These are phyloP conservation scores for Sorex araneus DNA, from an alignment of 2,113 vertebrate species.

Conservation along the genomic window DNA sequence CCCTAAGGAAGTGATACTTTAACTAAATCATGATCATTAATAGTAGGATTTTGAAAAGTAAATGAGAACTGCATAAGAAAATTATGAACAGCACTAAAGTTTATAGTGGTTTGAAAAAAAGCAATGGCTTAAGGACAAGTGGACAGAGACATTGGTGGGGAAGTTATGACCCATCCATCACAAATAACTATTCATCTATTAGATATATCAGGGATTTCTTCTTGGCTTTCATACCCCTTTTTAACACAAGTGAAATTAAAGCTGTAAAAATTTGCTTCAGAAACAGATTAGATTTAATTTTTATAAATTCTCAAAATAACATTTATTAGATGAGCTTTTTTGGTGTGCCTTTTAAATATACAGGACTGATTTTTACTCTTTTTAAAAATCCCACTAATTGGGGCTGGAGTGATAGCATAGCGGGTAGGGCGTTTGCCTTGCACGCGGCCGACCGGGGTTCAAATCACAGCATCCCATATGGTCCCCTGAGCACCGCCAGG, in stretches of 20 bases:
- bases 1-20: not conserved
- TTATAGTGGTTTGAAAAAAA: not conserved
- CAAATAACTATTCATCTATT: not conserved
- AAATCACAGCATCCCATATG: too few relatives aligned
- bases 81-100: not conserved
- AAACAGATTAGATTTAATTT: slow-evolving; percentile 12
- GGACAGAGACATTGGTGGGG: not conserved
- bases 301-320: too few relatives aligned
- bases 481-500: too few relatives aligned
- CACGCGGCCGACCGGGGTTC: too few relatives aligned
- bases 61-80: not conserved
- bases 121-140: not conserved
- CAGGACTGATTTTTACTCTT: not conserved
- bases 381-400: not conserved
- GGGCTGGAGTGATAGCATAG: too few relatives aligned
- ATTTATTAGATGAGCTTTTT: not conserved
- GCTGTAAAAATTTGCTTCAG: not conserved
- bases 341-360: not conserved
- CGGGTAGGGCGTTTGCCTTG: too few relatives aligned
- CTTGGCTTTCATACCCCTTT: not conserved
- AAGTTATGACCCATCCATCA: not conserved
- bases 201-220: not conserved
- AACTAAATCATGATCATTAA: not conserved
- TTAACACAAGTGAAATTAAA: not conserved
- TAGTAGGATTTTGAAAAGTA: not conserved